Evolutionary conservation across 2,888 invertebrate species (phyloP), one percentile per base, ranked within the genome.

Genomic region (Chrysina gloriosa): DNA sequence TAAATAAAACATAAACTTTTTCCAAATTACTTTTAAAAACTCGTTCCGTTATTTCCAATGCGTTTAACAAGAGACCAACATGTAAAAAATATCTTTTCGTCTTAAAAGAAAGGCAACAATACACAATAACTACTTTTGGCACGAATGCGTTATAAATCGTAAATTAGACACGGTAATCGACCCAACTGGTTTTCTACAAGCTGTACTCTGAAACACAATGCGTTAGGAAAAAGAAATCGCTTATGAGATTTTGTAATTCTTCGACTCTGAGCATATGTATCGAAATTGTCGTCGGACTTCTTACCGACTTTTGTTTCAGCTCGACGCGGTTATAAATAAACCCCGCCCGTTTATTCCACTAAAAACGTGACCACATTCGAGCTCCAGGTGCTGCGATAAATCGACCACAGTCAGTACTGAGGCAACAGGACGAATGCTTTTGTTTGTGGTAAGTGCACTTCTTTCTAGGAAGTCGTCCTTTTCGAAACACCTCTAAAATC

Each of bases 311-410:
- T 39, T 25, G 11, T 52, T 31, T 29, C 31, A n/a, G 19, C 16
- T 52, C 31, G 16, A 9, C 31, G 31, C 31, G 16, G 31, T 52
- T 52, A 16, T 27, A 52, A 52, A 52, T 52, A 52, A 29, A 9
- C 19, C 14, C 29, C 16, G 3, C 11, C 31, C 19, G 14, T 31
- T 16, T 52, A 3, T 31, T n/a, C 48, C 11, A 23, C 48, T 48
- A 25, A 25, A 48, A 48, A 25, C 48, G 48, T 48, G 48, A 48
- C 25, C 48, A 11, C 25, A 4, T 3, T 25, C 48, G 23, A n/a
- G 23, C 21, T 9, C 11, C 48, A 48, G 25, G 48, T 23, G 14
- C 25, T n/a, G 25, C 25, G 9, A 11, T 48, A 48, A 48, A 48
- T 48, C 11, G 21, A 11, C 48, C 25, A 25, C 23, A 25, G 11